These are phyloP conservation scores for Elaphurus davidianus DNA, from an alignment of 2,113 vertebrate genomes.

Conservation along the genomic window DNA sequence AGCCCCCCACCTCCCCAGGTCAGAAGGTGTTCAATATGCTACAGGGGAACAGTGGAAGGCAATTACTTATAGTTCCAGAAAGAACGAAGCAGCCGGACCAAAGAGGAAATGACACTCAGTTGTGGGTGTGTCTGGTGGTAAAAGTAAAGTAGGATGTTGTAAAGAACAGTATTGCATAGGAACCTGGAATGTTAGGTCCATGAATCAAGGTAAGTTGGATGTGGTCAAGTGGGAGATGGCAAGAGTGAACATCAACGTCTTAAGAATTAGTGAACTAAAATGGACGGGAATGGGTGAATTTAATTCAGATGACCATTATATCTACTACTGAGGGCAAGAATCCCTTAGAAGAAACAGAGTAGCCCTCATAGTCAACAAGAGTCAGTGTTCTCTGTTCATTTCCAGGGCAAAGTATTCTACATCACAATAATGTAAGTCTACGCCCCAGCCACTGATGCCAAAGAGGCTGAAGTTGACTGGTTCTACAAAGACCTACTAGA, in stretches of 20 bases:
- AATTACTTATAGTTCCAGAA: background rate
- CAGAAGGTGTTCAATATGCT: background rate
- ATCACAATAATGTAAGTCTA: background rate
- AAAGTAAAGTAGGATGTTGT: background rate
- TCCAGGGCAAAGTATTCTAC: background rate
- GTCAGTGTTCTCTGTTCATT: background rate
- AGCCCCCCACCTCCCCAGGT: background rate
- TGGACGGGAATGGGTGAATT: background rate
- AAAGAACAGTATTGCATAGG: background rate
- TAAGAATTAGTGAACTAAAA: background rate
- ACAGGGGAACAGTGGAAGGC: background rate
- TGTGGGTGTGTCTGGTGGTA: background rate
- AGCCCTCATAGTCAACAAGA: background rate
- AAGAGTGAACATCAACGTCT: background rate
- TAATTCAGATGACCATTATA: background rate
- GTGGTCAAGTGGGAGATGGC: background rate
- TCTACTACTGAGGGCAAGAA: background rate
- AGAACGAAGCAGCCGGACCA: background rate
- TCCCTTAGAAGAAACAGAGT: background rate
- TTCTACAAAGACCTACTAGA: background rate
- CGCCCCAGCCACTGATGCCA: background rate
- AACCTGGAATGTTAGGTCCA: background rate
- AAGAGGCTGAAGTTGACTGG: background rate
- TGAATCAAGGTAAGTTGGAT: background rate
- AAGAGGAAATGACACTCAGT: background rate